Evolutionary conservation across 1,140 invertebrate species (phyloP).

Genomic region (Caenorhabditis brenneri): DNA sequence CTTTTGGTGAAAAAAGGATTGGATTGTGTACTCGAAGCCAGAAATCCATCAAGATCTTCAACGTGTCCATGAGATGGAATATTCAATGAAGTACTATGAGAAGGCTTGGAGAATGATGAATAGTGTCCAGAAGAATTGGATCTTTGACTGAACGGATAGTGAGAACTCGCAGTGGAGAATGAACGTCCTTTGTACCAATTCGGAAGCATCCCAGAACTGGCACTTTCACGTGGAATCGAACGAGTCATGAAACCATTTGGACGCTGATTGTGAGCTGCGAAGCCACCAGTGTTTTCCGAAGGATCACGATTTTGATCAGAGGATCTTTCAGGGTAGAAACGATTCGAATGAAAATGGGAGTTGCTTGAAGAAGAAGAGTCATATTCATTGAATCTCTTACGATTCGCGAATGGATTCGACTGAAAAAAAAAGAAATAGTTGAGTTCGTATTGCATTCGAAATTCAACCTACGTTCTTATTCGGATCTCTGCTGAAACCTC

Average conservation of each 20-base stretch:
- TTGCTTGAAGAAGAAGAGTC: background rate
- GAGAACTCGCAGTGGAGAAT: slow-evolving; percentile 1
- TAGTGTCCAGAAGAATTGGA: slow-evolving; percentile 9
- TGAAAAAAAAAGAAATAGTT: background rate
- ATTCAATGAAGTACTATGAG: slow-evolving; percentile 13
- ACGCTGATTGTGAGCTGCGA: background rate
- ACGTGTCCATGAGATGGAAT: slow-evolving; percentile 23
- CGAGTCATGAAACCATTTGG: slow-evolving; percentile 18
- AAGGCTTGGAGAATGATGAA: background rate
- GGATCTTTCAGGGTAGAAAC: no score
- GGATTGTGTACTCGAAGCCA: background rate
- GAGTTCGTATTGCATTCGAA: background rate
- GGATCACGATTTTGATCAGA: background rate
- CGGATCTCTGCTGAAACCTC: slow-evolving; percentile 13
- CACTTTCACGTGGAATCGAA: background rate
- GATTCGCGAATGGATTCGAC: slow-evolving; percentile 6
- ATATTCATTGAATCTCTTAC: background rate
- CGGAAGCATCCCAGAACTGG: slow-evolving; percentile 1
- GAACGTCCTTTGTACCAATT: slow-evolving; percentile 27
- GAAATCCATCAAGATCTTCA: slow-evolving; percentile 19
- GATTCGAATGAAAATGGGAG: background rate
- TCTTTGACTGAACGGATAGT: slow-evolving; percentile 25
- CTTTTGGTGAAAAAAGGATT: slow-evolving; percentile 15
- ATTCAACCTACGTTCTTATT: background rate
- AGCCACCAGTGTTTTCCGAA: background rate